Conservation (phyloP, 2,888 invertebrate species). For the Pachymerium ferrugineum region DNA sequence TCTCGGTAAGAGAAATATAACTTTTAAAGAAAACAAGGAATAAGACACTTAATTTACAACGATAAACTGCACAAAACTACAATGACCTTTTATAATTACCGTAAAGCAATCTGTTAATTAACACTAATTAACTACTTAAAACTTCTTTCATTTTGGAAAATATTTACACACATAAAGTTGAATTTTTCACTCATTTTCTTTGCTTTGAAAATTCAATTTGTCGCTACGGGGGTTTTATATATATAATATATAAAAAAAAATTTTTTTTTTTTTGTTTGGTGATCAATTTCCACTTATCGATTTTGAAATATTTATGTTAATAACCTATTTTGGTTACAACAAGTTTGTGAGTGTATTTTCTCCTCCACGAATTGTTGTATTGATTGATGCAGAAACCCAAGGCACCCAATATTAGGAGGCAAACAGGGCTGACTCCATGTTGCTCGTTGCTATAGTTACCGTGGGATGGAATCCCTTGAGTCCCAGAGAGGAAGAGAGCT, state of each 20-base stretch:
- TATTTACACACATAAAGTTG: neutral
- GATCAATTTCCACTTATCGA: too few species aligned
- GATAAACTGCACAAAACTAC: too few species aligned
- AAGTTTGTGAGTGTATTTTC: neutral
- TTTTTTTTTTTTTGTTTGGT: neutral
- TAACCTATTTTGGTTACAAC: neutral
- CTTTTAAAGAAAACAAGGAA: neutral
- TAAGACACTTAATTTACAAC: too few species aligned
- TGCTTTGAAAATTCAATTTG: too few species aligned
- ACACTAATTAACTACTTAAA: neutral
- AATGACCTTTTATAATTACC: neutral
- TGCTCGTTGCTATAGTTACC: neutral
- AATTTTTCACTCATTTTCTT: neutral
- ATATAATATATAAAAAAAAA: too few species aligned
- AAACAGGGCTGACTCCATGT: conserved; percentile 13
- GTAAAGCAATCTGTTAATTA: neutral
- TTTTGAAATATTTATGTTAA: too few species aligned
- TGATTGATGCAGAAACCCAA: conserved; percentile 13
- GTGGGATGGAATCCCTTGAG: conserved; percentile 9
- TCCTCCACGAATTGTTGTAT: neutral
- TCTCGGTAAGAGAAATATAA: neutral
- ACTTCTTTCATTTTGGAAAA: neutral
- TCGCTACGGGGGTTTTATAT: too few species aligned
- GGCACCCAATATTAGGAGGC: conserved; percentile 8
- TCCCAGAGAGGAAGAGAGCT: neutral